Evolutionary conservation across 2,888 invertebrate species (phyloP).

Genomic region (Tetramorium bicarinatum): DNA sequence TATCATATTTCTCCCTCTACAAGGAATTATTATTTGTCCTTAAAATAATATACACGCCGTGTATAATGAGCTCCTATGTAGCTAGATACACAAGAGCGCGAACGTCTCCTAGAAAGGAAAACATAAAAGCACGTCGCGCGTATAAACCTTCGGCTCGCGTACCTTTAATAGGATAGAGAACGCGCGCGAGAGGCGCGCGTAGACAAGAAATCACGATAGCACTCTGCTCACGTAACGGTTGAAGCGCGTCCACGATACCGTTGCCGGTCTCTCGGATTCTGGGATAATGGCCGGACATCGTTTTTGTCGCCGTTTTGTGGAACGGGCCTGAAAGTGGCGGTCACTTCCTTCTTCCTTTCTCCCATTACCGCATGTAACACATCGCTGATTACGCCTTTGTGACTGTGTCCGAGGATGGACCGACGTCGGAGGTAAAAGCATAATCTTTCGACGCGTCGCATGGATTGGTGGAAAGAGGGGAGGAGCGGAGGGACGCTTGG

Average conservation of each 20-base stretch:
- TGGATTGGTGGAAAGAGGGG: not conserved
- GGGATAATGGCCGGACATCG: constrained; percentile 74
- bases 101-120: constrained; percentile 4
- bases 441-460: constrained; percentile 53
- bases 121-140: constrained; percentile 31
- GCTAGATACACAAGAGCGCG: constrained; percentile 4
- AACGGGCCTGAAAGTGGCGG: constrained; percentile 67
- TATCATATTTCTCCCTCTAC: not conserved
- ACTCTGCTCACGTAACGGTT: constrained; percentile 77
- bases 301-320: constrained; percentile 72
- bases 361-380: constrained; percentile 55
- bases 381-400: constrained; percentile 72
- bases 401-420: constrained; percentile 52
- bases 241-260: constrained; percentile 78
- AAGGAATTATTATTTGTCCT: constrained; percentile 36
- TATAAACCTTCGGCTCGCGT: constrained; percentile 8
- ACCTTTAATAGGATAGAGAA: constrained; percentile 25
- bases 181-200: constrained; percentile 41
- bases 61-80: not conserved
- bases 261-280: constrained; percentile 66
- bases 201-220: constrained; percentile 74
- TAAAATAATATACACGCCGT: constrained; percentile 8
- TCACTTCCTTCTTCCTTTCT: constrained; percentile 56
- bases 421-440: constrained; percentile 61
- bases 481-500: not conserved